Evolutionary conservation across 2,888 invertebrate genomes (phyloP).

Genomic region (Macrophya annulata): DNA sequence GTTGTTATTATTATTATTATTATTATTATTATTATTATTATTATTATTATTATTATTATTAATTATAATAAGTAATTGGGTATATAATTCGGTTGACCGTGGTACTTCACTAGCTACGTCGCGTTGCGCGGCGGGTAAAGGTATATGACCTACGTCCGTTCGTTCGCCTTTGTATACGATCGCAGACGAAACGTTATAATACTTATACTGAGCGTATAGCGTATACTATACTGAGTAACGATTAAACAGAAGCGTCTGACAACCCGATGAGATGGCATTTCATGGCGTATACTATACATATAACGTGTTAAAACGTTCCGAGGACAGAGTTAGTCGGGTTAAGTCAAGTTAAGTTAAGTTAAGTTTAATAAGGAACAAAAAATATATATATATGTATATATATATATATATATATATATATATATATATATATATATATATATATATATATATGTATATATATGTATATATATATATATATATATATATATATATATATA

Average conservation of each 20-base stretch:
- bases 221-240: slow-evolving; percentile 4
- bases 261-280: slow-evolving; percentile 43
- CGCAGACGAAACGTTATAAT: slow-evolving; percentile 34
- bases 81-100: slow-evolving; percentile 32
- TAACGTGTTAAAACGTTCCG: slow-evolving; percentile 18
- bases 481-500: no score
- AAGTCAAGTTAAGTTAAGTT: neutral
- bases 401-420: no score
- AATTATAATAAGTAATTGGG: slow-evolving; percentile 18
- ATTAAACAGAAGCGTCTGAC: slow-evolving; percentile 41
- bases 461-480: no score
- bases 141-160: slow-evolving; percentile 54
- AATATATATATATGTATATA: no score
- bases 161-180: slow-evolving; percentile 51
- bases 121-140: slow-evolving; percentile 17
- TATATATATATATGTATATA: no score
- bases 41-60: neutral
- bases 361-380: neutral
- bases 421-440: no score
- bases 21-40: neutral
- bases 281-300: neutral
- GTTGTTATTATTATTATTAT: neutral
- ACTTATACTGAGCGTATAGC: slow-evolving; percentile 11
- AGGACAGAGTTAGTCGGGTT: slow-evolving; percentile 2
- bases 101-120: neutral